A percentile compares a stretch with the other conserved stretches of the same genome.
These are phyloP conservation scores for Calephelis perditalis DNA, from an alignment of 2,888 invertebrate genomes.

Conservation along the genomic window DNA sequence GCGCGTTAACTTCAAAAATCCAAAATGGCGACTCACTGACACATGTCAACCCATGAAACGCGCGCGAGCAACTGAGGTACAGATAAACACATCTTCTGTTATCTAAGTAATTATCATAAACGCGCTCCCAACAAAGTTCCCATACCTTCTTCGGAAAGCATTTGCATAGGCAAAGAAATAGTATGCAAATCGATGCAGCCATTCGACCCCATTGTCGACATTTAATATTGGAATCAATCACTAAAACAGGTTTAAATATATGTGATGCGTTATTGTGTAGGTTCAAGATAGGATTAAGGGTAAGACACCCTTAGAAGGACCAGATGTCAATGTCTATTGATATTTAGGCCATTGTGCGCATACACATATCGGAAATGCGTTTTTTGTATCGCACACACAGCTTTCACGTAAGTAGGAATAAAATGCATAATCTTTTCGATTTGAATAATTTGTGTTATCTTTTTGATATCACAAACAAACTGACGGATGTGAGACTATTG, in stretches of 20 bases:
- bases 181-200: conserved; percentile 63
- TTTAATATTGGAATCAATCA: conserved; percentile 73
- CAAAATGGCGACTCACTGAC: conserved; percentile 36
- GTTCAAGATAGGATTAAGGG: conserved; percentile 64
- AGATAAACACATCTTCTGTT: conserved; percentile 62
- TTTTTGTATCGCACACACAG: conserved; percentile 54
- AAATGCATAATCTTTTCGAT: conserved; percentile 7
- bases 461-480: not conserved
- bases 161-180: conserved; percentile 69
- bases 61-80: conserved; percentile 68
- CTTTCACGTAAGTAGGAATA: conserved; percentile 33
- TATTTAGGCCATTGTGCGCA: conserved; percentile 52
- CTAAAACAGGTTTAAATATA: conserved; percentile 71
- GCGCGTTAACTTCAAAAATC: conserved; percentile 35
- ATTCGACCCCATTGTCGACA: conserved; percentile 57
- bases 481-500: not conserved
- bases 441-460: not conserved
- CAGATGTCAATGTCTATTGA: conserved; percentile 67
- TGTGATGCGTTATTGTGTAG: conserved; percentile 54
- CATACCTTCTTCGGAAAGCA: conserved; percentile 58
- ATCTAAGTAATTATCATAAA: conserved; percentile 68
- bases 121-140: conserved; percentile 49
- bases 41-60: conserved; percentile 58
- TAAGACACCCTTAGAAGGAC: conserved; percentile 41
- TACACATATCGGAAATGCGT: conserved; percentile 59